Base-by-base conservation (phyloP, 1,140 invertebrate genomes). In the Chironomus striatipennis region DNA sequence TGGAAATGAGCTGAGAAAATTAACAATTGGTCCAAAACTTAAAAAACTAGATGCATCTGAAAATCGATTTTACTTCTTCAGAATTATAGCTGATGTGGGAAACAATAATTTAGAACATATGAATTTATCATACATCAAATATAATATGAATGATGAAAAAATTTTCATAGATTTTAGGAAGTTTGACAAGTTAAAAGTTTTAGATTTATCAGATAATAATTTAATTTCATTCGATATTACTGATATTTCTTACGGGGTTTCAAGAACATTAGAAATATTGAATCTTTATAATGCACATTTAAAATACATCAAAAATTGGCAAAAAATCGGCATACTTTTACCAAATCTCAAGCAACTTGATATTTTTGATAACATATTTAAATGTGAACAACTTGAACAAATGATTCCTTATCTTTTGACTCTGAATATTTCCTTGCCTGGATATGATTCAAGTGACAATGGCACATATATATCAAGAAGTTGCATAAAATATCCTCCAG, bases 121-220 rank as follows among this genome's bases (percentile, higher is more conserved):
- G 18, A 21, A 70, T 7, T 18, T 70, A 10, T 70, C 65, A 10
- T 20, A 70, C 18, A 20, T 70, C 7, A 70, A 70, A 21, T 70
- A 57, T 18, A 21, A 9, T 20, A 9, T 70, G 4, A 21, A 70
- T 17, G 18, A 57, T 15, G 65, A 70, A 70, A 21, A 70, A 70
- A 17, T 21, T 12, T 18, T 70, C 7, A 21, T 20, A 18, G 20
- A 21, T 18, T 20, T 70, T 21, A 70, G 65, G 10, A 70, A 70
- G 20, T 20, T 70, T 70, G 17, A 70, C 0, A 20, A 18, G 10
- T 10, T 70, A 2, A 70, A 20, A 70, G 7, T 20, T 18, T 70
- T 70, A 18, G 65, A 70, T 70, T 70, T 70, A 20, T 70, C 65
- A 0, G 65, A 70, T 9, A 70, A 70, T 70, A 18, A 70, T 15